Conservation (phyloP, 2,888 invertebrate species). For the Pogonocherus hispidulus region DNA sequence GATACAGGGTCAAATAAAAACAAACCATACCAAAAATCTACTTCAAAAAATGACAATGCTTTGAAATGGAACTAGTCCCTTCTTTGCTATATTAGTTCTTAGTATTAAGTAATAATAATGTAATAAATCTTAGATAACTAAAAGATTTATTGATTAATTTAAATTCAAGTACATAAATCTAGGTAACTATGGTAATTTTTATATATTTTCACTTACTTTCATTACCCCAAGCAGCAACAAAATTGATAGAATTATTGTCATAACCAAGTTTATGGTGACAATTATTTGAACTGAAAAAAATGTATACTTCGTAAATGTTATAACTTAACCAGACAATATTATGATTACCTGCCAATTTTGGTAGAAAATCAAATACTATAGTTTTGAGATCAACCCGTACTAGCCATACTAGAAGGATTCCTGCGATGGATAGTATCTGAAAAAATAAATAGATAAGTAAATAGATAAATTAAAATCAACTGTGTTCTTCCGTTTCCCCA, state of each 20-base stretch:
- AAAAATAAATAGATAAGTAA: constrained; percentile 53
- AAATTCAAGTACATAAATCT: too few relatives aligned
- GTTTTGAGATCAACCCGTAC: constrained; percentile 80
- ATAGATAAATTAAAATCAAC: too few relatives aligned
- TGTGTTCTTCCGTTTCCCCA: too few relatives aligned
- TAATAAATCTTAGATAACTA: too few relatives aligned
- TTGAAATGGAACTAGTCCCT: too few relatives aligned
- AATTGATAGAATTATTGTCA: constrained; percentile 86
- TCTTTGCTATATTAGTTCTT: too few relatives aligned
- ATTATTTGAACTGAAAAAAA: constrained; percentile 78
- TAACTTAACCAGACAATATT: not conserved
- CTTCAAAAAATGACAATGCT: too few relatives aligned
- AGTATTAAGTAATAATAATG: too few relatives aligned
- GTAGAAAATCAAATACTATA: constrained; percentile 81
- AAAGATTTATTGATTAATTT: too few relatives aligned
- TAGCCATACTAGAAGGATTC: constrained; percentile 70
- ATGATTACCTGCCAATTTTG: constrained; percentile 75
- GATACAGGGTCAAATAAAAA: too few relatives aligned
- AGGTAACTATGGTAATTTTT: too few relatives aligned
- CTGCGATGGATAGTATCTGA: constrained; percentile 77
- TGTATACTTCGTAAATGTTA: not conserved
- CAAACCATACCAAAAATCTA: too few relatives aligned
- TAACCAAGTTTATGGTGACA: constrained; percentile 82
- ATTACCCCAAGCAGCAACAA: constrained; percentile 81
- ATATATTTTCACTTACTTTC: constrained; percentile 73